Base-by-base conservation (phyloP, 2,888 invertebrate genomes). In the Phaedon cochleariae region DNA sequence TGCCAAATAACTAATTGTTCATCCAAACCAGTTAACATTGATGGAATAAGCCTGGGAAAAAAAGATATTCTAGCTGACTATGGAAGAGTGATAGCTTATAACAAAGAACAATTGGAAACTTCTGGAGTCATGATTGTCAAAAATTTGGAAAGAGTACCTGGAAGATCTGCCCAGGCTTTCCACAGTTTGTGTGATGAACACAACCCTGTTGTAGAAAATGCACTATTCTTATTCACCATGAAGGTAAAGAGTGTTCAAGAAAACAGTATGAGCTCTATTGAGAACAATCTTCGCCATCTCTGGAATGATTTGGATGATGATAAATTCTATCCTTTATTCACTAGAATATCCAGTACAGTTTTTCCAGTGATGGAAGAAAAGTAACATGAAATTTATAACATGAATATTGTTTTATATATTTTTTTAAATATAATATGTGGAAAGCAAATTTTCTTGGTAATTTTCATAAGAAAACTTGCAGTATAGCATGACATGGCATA, bases 151-250 rank as follows among this genome's bases (percentile, higher is more conserved):
- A 54, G 78, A 37, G 73, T 83, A 18, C 76, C 80, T 7, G 85
- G 84, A 12, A 59, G 73, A 34, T 79, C 82, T 0, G 83, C 86
- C 1, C 84, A 82, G 73, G 86, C 86, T 2, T 84, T 89, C 69
- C 89, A 89, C 72, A 79, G 83, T 62, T 84, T 89, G 69, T 89
- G 88, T 71, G 89, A 89, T 73, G 85, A 84, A 26, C 68, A 83
- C 49, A 84, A 79, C 61, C 88, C 89, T 9, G 68, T 85, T 29
- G 82, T 85, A 9, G 65, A 71, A 52, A 79, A 80, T 54, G 82
- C 82, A 15, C 73, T 85, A 31, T 84, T 84, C 69, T 79, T 86
- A 59, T 82, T 86, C 62, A 85, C 85, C 2, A 77, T 86, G 46
- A 78, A 82, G 67, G 76, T 82, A 1, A 70, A 78, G 31, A 59